Evolutionary conservation across 2,113 vertebrate species (phyloP), one percentile per base, ranked within the genome.

Genomic region (Indicator indicator): DNA sequence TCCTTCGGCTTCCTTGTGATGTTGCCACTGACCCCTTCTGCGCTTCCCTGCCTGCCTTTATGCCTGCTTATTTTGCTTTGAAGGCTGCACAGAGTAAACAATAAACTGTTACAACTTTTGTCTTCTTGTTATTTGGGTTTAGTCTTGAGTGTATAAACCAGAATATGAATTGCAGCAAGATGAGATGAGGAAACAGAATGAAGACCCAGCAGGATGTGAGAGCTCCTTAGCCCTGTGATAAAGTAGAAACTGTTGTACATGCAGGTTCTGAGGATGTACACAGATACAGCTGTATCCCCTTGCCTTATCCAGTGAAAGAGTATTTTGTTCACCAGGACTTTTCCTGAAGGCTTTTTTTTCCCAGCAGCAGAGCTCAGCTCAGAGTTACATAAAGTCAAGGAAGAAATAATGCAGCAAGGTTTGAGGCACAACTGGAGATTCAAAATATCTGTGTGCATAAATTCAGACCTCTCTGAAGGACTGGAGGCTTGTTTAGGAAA

Each of bases 341-440:
- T 64, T 70, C 71, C 40, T 62, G 27, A 46, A 77, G 33, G 42
- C 52, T 77, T 93, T 92, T 44, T 90, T 96, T 94, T 44, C 76
- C 55, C 38, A 83, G 74, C 54, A 76, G 83, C 55, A 75, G 81
- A 86, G 83, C 88, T 65, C 38, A 67, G 30, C 40, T 81, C 78
- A 82, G 69, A 81, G 28, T 94, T 84, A 83, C 1, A 26, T 62
- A 40, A 83, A 94, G 63, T 23, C 71, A 73, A 84, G 68, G 75
- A 73, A 80, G 75, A 96, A 97, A 93, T 80, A 95, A 88, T 55
- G 46, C 36, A 82, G 82, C 46, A 64, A 95, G 67, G 44, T 86
- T 89, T 93, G 82, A 90, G 84, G 89, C 89, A 55, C 75, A 88
- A 89, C 44, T 74, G 63, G 93, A 96, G 65, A 93, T 90, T 74